Evolutionary conservation across 2,113 vertebrate genomes (phyloP).

Genomic region (Misgurnus anguillicaudatus): DNA sequence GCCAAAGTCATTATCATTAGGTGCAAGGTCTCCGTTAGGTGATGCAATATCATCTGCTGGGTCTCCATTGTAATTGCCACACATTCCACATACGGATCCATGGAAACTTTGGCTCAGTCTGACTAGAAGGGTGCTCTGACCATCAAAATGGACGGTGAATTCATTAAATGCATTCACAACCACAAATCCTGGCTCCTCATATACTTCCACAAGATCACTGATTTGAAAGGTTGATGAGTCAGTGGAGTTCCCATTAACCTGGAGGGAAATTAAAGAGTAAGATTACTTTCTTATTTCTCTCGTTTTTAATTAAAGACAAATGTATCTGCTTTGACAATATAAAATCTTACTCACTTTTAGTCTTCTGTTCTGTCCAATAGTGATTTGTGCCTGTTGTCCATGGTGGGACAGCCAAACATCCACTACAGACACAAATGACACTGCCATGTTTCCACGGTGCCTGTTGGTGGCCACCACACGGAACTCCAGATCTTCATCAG

Average conservation of each 20-base stretch:
- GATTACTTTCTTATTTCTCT: too few species aligned
- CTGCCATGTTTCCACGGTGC: constrained; percentile 59
- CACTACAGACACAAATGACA: constrained; percentile 69
- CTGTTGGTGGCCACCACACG: constrained; percentile 63
- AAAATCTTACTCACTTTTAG: constrained; percentile 58
- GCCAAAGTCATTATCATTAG: constrained; percentile 66
- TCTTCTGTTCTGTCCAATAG: constrained; percentile 58
- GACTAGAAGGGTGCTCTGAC: constrained; percentile 60
- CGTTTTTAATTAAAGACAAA: too few species aligned
- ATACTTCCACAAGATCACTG: constrained; percentile 51
- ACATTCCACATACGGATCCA: constrained; percentile 64
- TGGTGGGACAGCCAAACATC: constrained; percentile 62
- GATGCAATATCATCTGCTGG: constrained; percentile 67
- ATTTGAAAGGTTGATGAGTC: constrained; percentile 42
- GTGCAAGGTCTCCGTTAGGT: constrained; percentile 61
- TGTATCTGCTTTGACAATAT: neutral
- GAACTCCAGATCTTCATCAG: constrained; percentile 54
- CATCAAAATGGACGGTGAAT: constrained; percentile 66
- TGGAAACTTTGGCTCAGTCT: constrained; percentile 36
- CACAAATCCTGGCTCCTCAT: constrained; percentile 49
- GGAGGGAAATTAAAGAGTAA: neutral
- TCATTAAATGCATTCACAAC: constrained; percentile 53
- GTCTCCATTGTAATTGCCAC: constrained; percentile 69
- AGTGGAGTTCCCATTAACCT: constrained; percentile 44
- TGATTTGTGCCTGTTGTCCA: constrained; percentile 43